phyloP scores from a whole-genome alignment of 2,113 vertebrate genomes.

The Trichechus manatus region DNA sequence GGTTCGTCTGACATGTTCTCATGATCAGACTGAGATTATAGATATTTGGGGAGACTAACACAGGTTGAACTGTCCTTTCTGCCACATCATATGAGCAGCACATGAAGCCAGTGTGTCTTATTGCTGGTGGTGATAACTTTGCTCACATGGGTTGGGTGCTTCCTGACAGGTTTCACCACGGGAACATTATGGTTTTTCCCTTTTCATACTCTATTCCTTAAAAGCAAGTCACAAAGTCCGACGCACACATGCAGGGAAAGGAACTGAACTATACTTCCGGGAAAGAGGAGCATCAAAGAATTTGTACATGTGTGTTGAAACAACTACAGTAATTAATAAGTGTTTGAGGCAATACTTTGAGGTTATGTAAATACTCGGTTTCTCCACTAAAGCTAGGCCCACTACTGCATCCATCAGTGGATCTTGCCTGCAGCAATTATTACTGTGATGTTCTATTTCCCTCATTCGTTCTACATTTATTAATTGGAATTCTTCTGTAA shows the following conservation, averaged over 20 bases:
- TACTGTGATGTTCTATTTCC: no score
- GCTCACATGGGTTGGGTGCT: background rate
- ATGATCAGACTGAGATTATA: background rate
- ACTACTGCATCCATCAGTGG: background rate
- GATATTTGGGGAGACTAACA: background rate
- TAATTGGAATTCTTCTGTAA: background rate
- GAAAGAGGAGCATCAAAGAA: background rate
- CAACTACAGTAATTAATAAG: background rate
- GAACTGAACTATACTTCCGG: background rate
- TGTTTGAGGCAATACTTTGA: background rate
- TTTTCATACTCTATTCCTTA: background rate
- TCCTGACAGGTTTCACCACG: background rate
- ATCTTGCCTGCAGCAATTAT: no score
- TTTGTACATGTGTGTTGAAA: background rate
- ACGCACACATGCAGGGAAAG: background rate
- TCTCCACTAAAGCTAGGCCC: background rate
- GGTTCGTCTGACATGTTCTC: background rate
- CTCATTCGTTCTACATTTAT: no score
- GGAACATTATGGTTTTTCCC: background rate
- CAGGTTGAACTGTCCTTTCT: background rate
- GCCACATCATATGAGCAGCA: background rate
- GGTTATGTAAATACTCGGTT: background rate
- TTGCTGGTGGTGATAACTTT: background rate
- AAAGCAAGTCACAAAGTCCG: background rate
- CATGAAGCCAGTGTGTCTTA: background rate